These are phyloP conservation scores for Uromys caudimaculatus DNA, from an alignment of 2,797 vertebrate genomes.

Conservation along the genomic window DNA sequence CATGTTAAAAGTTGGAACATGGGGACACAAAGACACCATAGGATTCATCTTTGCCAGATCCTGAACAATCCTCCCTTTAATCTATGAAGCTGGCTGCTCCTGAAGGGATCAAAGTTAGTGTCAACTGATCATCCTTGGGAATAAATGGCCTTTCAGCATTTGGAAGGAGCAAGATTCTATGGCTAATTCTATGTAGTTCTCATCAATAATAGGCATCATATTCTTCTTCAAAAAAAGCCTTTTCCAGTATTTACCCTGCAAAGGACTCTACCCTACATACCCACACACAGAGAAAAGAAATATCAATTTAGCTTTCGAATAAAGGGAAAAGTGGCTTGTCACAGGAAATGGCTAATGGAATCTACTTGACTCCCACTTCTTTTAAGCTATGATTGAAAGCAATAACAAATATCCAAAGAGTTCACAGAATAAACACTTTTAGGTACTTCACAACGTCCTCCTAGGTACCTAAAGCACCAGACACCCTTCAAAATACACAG, in stretches of 20 bases:
- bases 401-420: neutral
- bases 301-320: neutral
- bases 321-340: neutral
- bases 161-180: constrained; percentile 26
- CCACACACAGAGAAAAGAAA: neutral
- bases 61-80: constrained; percentile 26
- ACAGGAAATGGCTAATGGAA: neutral
- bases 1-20: constrained; percentile 26
- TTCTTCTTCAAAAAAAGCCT: constrained; percentile 60
- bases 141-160: constrained; percentile 56
- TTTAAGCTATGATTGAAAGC: neutral
- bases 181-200: constrained; percentile 41
- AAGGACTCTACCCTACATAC: neutral
- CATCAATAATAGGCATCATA: constrained; percentile 27
- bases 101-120: constrained; percentile 53
- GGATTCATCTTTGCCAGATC: constrained; percentile 29
- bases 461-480: neutral
- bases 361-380: neutral
- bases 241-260: neutral
- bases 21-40: constrained; percentile 36
- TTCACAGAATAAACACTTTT: neutral
- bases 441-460: neutral
- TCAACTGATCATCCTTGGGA: constrained; percentile 41
- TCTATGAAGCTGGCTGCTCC: constrained; percentile 16
- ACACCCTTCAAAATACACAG: neutral